These are phyloP conservation scores for Aphaenogaster rudis DNA, from an alignment of 1,140 invertebrate species.

Conservation along the genomic window DNA sequence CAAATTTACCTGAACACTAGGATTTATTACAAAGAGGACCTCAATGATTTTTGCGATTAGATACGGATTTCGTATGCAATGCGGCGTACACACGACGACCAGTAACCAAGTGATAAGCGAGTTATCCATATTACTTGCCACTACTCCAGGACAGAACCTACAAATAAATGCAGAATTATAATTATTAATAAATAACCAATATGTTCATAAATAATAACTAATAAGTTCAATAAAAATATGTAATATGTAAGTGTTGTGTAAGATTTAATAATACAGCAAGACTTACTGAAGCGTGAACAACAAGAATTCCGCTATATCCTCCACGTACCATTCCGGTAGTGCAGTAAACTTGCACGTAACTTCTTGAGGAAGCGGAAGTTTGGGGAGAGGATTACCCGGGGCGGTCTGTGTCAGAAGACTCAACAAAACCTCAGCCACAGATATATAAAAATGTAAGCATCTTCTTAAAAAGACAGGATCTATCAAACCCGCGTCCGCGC, in stretches of 20 bases:
- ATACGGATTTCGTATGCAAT: slow-evolving; percentile 98
- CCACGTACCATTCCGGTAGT: slow-evolving; percentile 98
- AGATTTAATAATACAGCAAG: background rate
- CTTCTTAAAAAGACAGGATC: slow-evolving; percentile 93
- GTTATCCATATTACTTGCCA: slow-evolving; percentile 93
- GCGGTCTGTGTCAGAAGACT: slow-evolving; percentile 88
- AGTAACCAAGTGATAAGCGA: slow-evolving; percentile 95
- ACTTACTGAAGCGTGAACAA: slow-evolving; percentile 97
- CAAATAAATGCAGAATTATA: slow-evolving; percentile 76
- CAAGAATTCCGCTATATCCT: slow-evolving; percentile 98
- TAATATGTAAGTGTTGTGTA: too few relatives aligned
- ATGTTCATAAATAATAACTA: too few relatives aligned
- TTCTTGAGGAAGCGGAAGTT: slow-evolving; percentile 88
- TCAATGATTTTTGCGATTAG: slow-evolving; percentile 98
- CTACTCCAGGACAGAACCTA: slow-evolving; percentile 92
- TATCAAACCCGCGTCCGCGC: slow-evolving; percentile 95
- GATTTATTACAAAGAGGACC: slow-evolving; percentile 97
- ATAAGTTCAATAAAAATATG: too few relatives aligned
- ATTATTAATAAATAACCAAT: background rate
- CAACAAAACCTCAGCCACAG: slow-evolving; percentile 93
- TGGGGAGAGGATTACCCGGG: slow-evolving; percentile 81
- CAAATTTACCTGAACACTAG: slow-evolving; percentile 90
- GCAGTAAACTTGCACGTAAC: slow-evolving; percentile 93
- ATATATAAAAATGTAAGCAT: slow-evolving; percentile 95
- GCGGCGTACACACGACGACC: slow-evolving; percentile 95